Base-by-base conservation (phyloP, 2,113 vertebrate species). In the Stigmatopora nigra region DNA sequence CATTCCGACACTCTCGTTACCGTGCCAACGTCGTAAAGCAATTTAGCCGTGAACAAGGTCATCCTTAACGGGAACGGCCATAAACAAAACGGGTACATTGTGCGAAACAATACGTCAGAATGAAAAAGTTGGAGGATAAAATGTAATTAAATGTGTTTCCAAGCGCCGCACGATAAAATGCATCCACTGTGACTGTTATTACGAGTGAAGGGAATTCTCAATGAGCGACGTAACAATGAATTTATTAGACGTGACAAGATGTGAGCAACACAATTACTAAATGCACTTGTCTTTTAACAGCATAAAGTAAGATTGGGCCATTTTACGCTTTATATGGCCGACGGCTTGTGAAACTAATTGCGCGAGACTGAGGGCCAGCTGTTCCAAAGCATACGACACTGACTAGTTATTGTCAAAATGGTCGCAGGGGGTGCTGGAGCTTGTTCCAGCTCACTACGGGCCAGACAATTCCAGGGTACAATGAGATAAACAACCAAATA, bases 11-110 rank as follows among this genome's bases (percentile, higher is more conserved):
- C 55, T 81, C 64, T 61, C 56, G 56, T 69, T 63, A 31, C 70
- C 66, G 49, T 61, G 49, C 70, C 75, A 80, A 69, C 70, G 78
- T 76, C 80, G 55, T 67, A 44, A 75, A 81, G 63, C 68, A 76
- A 78, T 87, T 80, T 70, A 65, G 58, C 38, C 62, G 71, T 61
- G 65, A 78, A 72, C 66, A 72, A 77, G 78, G 80, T 80, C 79
- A 65, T 31, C 16, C 46, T 45, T 75, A 78, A 82, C 82, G 67
- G 76, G 75, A 70, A 41, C 45, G 68, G 61, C 59, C 41, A 55
- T 73, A 79, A 80, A 85, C 65, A 80, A 78, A 69, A 67, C 56
- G 0, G 31, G 31, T 25, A 60, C 51, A 69, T 72, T 1, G 41
- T 13, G 68, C 51, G 72, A 64, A 71, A 63, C 63, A 73, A 69